Conservation (phyloP, 2,888 invertebrate species). For the Acleris laterana region DNA sequence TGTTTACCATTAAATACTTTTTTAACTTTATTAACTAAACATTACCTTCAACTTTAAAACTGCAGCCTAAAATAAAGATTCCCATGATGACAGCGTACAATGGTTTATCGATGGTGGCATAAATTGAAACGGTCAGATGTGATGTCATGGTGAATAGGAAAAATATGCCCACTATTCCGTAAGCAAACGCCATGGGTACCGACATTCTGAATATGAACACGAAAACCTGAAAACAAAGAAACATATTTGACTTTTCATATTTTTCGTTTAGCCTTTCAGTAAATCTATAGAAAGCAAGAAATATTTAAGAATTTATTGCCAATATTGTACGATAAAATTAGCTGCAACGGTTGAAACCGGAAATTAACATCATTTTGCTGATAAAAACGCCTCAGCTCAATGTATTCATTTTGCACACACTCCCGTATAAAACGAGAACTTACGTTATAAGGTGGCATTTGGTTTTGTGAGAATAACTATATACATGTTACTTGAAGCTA, state of each 20-base stretch:
- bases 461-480: too few species aligned
- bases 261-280: not conserved
- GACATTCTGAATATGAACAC: slow-evolving; percentile 16
- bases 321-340: too few species aligned
- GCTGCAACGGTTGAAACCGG: too few species aligned
- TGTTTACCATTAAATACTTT: not conserved
- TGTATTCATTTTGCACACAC: too few species aligned
- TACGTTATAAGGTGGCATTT: too few species aligned
- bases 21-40: not conserved
- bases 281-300: too few species aligned
- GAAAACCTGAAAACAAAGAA: slow-evolving; percentile 32
- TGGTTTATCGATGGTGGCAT: slow-evolving; percentile 35
- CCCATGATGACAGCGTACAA: slow-evolving; percentile 29
- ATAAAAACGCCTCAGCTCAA: too few species aligned
- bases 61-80: slow-evolving; percentile 35
- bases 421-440: too few species aligned
- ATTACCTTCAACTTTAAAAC: slow-evolving; percentile 32
- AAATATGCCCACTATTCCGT: slow-evolving; percentile 15
- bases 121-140: slow-evolving; percentile 27
- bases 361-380: too few species aligned
- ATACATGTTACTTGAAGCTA: too few species aligned
- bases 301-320: too few species aligned
- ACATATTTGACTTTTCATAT: not conserved
- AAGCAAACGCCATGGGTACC: slow-evolving; percentile 18
- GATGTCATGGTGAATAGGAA: slow-evolving; percentile 24